Evolutionary conservation across 1,140 invertebrate genomes (phyloP).

Genomic region (Schlechtendalia chinensis): DNA sequence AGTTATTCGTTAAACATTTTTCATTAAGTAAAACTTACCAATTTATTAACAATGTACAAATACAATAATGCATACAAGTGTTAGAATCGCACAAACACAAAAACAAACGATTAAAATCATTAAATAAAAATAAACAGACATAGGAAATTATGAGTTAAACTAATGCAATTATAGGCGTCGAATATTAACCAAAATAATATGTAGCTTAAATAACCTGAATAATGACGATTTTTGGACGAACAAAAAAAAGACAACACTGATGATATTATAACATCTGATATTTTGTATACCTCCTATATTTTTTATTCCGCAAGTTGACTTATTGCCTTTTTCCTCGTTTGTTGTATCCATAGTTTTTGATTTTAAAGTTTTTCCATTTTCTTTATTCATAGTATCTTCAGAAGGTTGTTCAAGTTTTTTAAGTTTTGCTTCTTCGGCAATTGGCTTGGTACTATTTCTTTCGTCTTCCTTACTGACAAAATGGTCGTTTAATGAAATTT

Average conservation of each 20-base stretch:
- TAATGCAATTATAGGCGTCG: constrained; percentile 19
- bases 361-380: not conserved
- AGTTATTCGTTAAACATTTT: not conserved
- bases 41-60: not conserved
- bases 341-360: not conserved
- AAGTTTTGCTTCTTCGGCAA: too few species aligned
- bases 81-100: not conserved
- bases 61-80: not conserved
- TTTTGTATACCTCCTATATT: constrained; percentile 25
- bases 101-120: not conserved
- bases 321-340: not conserved
- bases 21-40: not conserved
- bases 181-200: not conserved
- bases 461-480: not conserved
- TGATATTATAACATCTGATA: constrained; percentile 30
- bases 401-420: not conserved
- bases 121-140: not conserved
- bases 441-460: too few species aligned
- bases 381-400: not conserved
- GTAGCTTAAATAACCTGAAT: constrained; percentile 37
- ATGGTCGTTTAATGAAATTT: not conserved
- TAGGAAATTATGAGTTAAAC: not conserved
- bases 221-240: constrained; percentile 16
- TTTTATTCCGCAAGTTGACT: not conserved
- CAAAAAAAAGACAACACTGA: constrained; percentile 44